Evolutionary conservation across 2,797 vertebrate species (phyloP), one percentile per base, ranked within the genome.

Genomic region (Cossypha caffra): DNA sequence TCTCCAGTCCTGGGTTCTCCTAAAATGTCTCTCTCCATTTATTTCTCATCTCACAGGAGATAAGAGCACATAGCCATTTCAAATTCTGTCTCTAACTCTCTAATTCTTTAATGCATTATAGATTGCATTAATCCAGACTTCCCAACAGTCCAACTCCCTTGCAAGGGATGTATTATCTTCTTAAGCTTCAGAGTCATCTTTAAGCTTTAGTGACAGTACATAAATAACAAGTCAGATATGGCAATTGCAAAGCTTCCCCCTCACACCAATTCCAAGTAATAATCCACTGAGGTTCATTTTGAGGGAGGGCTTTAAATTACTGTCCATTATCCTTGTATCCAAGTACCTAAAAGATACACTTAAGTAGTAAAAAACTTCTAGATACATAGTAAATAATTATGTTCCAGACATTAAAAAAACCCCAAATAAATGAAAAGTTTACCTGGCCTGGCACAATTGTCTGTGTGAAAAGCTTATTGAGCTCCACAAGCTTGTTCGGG

Each of bases 391-490:
- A 89, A 93, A 86, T 64, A 75, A 73, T 91, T 28, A 74, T 8
- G 37, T 79, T 92, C 75, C 35, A 54, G 25, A 19, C 63, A 87
- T 45, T 35, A 15, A 37, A 58, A 80, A 37, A 40, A 2, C 0
- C 5, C 8, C 54, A 55, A 38, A 85, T 42, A 35, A 47, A 54
- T 38, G 75, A 89, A 77, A 59, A 11, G 64, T 96, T 98, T 98
- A 99, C 99, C 99, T 99, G 99, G 91, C 99, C 99, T 42, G 99
- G 98, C 95, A 99, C 98, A 93, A 99, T 98, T 10, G 99, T 99
- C 66, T 98, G 99, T 2, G 99, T 98, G 95, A 99, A 99, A 93
- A 99, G 99, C 91, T 98, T 99, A 98, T 99, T 99, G 87, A 99
- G 97, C 96, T 99, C 99, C 95, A 99, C 99, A 96, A 99, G 98